phyloP scores from a whole-genome alignment of 2,113 vertebrate genomes.

The Tachuris rubrigastra region DNA sequence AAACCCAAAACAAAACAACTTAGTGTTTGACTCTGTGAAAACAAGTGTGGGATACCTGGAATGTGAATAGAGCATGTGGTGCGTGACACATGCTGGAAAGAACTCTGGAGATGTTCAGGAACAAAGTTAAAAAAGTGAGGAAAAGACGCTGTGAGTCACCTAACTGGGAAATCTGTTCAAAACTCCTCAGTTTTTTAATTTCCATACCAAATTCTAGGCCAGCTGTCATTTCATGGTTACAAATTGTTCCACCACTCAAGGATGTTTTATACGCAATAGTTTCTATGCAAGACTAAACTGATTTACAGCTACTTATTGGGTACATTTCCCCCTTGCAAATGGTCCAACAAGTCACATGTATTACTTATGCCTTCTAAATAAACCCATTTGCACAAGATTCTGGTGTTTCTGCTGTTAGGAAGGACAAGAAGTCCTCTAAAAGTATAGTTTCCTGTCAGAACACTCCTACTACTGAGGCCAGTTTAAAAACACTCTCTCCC shows the following conservation, averaged over 20 bases:
- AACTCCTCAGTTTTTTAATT: not conserved
- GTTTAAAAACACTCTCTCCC: not conserved
- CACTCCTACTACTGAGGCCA: not conserved
- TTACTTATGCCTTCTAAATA: not conserved
- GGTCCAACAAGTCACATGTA: not conserved
- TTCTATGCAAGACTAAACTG: not conserved
- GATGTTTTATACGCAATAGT: not conserved
- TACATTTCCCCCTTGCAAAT: not conserved
- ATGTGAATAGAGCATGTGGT: not conserved
- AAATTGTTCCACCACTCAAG: not conserved
- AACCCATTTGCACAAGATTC: not conserved
- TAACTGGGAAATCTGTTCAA: not conserved
- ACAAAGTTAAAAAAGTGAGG: not conserved
- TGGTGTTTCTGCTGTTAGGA: not conserved
- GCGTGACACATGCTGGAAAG: not conserved
- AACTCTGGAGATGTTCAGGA: not conserved
- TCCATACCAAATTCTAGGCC: not conserved
- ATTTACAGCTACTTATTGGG: not conserved
- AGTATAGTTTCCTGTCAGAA: not conserved
- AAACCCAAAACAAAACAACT: no score
- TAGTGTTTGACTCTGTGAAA: not conserved
- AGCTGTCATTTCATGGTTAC: not conserved
- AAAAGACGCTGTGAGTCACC: not conserved
- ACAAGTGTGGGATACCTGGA: constrained; percentile 43
- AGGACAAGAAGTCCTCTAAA: not conserved